Conservation (phyloP, 2,888 invertebrate species). For the Acleris holmiana region DNA sequence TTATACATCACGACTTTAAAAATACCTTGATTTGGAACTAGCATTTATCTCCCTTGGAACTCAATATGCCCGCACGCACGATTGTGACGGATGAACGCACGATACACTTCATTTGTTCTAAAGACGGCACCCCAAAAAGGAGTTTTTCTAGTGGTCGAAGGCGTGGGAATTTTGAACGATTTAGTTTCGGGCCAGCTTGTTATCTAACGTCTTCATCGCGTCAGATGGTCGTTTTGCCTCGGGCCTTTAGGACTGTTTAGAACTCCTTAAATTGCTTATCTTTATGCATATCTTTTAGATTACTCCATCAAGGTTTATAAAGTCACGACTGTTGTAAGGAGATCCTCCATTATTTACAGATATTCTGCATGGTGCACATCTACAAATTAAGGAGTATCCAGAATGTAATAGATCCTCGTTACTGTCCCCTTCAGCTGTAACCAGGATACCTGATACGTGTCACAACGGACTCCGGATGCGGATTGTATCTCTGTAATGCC, state of each 20-base stretch:
- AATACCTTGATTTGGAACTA: constrained; percentile 15
- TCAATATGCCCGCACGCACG: constrained; percentile 14
- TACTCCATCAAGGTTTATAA: neutral
- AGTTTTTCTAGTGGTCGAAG: constrained; percentile 47
- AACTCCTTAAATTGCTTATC: constrained; percentile 11
- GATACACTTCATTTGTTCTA: constrained; percentile 28
- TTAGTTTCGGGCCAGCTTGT: constrained; percentile 56
- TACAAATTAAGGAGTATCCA: too few species aligned
- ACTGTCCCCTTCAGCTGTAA: constrained; percentile 18
- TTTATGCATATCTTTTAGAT: constrained; percentile 4
- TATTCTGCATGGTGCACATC: too few species aligned
- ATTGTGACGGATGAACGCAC: constrained; percentile 23
- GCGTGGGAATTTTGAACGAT: constrained; percentile 64
- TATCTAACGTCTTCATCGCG: constrained; percentile 66
- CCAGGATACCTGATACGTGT: constrained; percentile 55
- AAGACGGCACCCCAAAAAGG: constrained; percentile 48
- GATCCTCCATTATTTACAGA: too few species aligned
- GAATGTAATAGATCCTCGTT: constrained; percentile 30
- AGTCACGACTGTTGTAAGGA: too few species aligned
- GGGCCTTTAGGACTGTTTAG: constrained; percentile 18
- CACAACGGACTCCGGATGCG: constrained; percentile 68
- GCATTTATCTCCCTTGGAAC: constrained; percentile 2
- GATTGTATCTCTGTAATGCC: constrained; percentile 59
- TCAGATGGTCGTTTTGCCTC: constrained; percentile 40
- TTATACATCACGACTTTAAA: constrained; percentile 19